A percentile compares a stretch with the other conserved stretches of the same genome.
phyloP scores from a whole-genome alignment of 2,888 invertebrate species.

The Parelbella ahira region DNA sequence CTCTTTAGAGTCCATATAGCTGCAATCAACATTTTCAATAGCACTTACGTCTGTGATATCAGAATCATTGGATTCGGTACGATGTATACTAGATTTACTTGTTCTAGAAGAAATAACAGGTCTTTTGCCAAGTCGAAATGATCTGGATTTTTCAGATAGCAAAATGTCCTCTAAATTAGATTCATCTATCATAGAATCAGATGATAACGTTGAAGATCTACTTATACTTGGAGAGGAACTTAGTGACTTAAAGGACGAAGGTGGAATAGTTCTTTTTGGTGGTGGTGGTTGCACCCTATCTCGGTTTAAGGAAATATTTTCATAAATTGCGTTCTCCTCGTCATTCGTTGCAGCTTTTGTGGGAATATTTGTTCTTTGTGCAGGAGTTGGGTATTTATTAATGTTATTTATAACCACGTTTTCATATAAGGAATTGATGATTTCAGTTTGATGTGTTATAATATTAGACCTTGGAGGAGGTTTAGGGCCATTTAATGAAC shows the following conservation, averaged over 20 bases:
- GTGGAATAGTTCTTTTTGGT: conserved; percentile 47
- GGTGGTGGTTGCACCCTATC: conserved; percentile 50
- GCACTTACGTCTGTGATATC: conserved; percentile 66
- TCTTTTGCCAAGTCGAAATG: conserved; percentile 58
- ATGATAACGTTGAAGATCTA: conserved; percentile 61
- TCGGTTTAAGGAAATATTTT: conserved; percentile 52
- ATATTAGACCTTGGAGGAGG: conserved; percentile 57
- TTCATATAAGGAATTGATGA: conserved; percentile 57
- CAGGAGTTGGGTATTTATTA: conserved; percentile 53
- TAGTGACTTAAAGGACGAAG: conserved; percentile 37
- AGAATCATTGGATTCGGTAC: conserved; percentile 60
- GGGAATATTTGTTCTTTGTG: conserved; percentile 58
- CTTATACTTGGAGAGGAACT: conserved; percentile 46
- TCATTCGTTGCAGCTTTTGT: conserved; percentile 42
- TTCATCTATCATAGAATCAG: conserved; percentile 70
- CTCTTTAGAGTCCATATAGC: conserved; percentile 52
- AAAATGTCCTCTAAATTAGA: conserved; percentile 72
- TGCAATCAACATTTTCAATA: conserved; percentile 71
- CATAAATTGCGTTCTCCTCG: conserved; percentile 52
- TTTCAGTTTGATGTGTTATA: conserved; percentile 29
- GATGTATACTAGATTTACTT: conserved; percentile 45
- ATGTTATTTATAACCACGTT: conserved; percentile 48
- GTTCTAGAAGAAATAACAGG: conserved; percentile 38
- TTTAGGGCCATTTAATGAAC: conserved; percentile 40
- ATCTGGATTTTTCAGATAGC: conserved; percentile 67